Conservation (phyloP, 2,888 invertebrate species). For the Sphaerophoria taeniata region DNA sequence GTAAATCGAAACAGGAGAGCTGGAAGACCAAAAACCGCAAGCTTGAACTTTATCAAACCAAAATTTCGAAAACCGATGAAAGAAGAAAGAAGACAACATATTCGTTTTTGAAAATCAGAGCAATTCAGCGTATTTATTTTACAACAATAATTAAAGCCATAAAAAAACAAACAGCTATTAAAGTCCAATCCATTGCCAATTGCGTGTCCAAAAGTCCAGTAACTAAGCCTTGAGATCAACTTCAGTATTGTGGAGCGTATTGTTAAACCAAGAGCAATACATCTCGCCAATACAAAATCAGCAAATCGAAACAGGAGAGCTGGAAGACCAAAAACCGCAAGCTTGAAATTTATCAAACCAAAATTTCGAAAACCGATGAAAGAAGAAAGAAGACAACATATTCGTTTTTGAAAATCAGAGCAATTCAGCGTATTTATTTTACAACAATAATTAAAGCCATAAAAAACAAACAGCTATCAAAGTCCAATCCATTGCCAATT, state of each 20-base stretch:
- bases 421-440: conserved; percentile 10
- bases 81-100: not conserved
- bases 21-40: not conserved
- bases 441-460: not conserved
- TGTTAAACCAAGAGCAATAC: not conserved
- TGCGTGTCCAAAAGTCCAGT: not conserved
- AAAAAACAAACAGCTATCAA: not conserved
- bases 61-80: not conserved
- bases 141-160: not conserved
- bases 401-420: not conserved
- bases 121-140: conserved; percentile 10
- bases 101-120: not conserved
- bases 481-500: not conserved
- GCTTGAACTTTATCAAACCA: not conserved
- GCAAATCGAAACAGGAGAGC: no score
- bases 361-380: not conserved
- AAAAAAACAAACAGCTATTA: not conserved
- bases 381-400: not conserved
- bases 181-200: not conserved
- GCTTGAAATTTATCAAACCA: not conserved
- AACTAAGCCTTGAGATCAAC: not conserved
- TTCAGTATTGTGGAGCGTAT: conserved; percentile 30
- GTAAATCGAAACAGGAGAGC: no score
- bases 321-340: not conserved
- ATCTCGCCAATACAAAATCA: no score